These are phyloP conservation scores for Hypolimnas misippus DNA, from an alignment of 2,888 invertebrate genomes.

Conservation along the genomic window DNA sequence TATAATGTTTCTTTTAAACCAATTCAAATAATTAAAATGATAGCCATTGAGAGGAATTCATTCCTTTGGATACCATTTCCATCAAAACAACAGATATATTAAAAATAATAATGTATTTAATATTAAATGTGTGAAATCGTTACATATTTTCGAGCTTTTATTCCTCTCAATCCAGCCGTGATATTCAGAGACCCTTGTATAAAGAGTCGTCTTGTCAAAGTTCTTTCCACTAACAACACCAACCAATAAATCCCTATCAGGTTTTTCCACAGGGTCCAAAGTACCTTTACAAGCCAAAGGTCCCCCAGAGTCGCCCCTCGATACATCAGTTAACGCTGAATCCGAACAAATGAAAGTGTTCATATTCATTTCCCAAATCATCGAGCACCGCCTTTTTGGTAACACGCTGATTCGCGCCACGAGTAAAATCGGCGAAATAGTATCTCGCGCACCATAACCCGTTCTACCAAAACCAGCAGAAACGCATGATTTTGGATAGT, in stretches of 20 bases:
- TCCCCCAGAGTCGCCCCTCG: slow-evolving; percentile 67
- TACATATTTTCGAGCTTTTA: not conserved
- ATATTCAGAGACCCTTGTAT: slow-evolving; percentile 51
- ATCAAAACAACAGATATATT: slow-evolving; percentile 56
- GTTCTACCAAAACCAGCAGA: slow-evolving; percentile 60
- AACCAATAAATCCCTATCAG: slow-evolving; percentile 51
- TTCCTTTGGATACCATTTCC: not conserved
- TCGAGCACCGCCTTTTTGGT: slow-evolving; percentile 51
- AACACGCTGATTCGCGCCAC: slow-evolving; percentile 53
- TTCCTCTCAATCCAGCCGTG: slow-evolving; percentile 53
- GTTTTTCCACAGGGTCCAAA: slow-evolving; percentile 48
- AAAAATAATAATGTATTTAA: slow-evolving; percentile 52
- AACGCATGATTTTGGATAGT: slow-evolving; percentile 53
- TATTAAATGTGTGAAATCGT: slow-evolving; percentile 27
- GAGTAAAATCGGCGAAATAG: slow-evolving; percentile 51
- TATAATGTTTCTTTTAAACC: too few species aligned
- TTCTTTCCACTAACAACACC: slow-evolving; percentile 70
- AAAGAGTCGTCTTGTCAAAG: slow-evolving; percentile 58
- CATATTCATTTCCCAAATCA: slow-evolving; percentile 65
- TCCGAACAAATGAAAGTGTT: slow-evolving; percentile 55
- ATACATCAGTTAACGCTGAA: slow-evolving; percentile 53
- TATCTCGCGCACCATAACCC: slow-evolving; percentile 34
- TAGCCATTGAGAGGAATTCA: not conserved
- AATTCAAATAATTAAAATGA: too few species aligned
- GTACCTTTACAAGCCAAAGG: slow-evolving; percentile 60